Percentiles rank a stretch among this genome's conserved stretches.
phyloP scores from a whole-genome alignment of 1,140 invertebrate genomes.

The Drosophila sturtevanti region DNA sequence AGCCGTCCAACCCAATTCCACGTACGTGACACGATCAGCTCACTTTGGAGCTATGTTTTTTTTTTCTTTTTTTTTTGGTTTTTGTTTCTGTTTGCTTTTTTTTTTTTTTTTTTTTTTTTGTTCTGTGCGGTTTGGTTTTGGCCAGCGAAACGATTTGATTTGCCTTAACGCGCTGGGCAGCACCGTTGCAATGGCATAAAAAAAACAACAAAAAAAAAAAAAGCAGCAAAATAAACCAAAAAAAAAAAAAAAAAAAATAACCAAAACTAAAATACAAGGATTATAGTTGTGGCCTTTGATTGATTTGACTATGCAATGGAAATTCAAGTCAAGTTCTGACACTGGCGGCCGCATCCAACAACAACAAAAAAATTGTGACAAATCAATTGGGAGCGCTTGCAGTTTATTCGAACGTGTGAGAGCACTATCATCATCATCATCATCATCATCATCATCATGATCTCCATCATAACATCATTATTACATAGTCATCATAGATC shows the following conservation, averaged over 20 bases:
- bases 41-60: conserved; percentile 17
- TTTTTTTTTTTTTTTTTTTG: background rate
- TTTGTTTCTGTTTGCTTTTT: background rate
- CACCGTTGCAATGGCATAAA: conserved; percentile 3
- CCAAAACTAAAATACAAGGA: conserved; percentile 12
- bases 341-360: conserved; percentile 26
- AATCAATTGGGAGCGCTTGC: conserved; percentile 61
- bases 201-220: background rate
- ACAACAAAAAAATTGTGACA: conserved; percentile 57
- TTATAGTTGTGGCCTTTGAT: conserved; percentile 32
- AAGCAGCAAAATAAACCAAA: background rate
- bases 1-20: conserved; percentile 66
- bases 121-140: background rate
- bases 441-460: background rate
- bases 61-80: conserved; percentile 35
- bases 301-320: conserved; percentile 61
- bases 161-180: conserved; percentile 4
- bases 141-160: background rate
- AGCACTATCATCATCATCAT: background rate
- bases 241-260: background rate
- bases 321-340: conserved; percentile 35
- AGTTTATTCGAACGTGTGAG: conserved; percentile 18
- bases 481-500: too few relatives aligned
- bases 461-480: background rate
- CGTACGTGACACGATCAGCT: conserved; percentile 75